These are phyloP conservation scores for Oophaga sylvatica DNA, from an alignment of 2,797 vertebrate species.

Conservation along the genomic window DNA sequence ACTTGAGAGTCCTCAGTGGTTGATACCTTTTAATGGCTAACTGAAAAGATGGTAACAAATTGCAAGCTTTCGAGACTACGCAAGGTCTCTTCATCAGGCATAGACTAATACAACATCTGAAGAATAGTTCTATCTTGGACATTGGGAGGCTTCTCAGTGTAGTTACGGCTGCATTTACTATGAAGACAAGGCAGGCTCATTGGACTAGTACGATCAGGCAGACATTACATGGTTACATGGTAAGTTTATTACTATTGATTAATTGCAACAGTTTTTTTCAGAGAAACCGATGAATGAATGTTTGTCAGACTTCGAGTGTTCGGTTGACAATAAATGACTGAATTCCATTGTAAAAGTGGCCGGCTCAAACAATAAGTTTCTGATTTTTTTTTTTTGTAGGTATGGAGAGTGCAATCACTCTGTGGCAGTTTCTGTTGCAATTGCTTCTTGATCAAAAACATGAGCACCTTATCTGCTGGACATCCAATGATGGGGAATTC, in stretches of 20 bases:
- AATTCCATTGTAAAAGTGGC: neutral
- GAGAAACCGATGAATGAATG: no score
- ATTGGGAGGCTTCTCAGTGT: neutral
- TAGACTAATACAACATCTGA: no score
- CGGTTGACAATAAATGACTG: neutral
- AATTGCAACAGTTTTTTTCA: no score
- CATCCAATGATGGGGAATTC: conserved; percentile 94
- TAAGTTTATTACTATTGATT: no score
- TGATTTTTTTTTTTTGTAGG: conserved; percentile 71
- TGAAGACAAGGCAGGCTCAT: neutral
- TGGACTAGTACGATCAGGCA: neutral
- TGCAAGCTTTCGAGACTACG: no score
- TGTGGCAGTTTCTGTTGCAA: conserved; percentile 99
- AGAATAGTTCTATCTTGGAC: neutral
- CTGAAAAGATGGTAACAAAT: no score
- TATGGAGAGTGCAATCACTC: conserved; percentile 98
- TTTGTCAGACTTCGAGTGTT: neutral
- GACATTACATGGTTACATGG: neutral
- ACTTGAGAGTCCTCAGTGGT: no score
- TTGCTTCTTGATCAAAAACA: conserved; percentile 94
- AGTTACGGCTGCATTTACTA: neutral
- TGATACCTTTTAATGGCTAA: no score
- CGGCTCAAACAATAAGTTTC: conserved; percentile 1
- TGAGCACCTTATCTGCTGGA: conserved; percentile 97
- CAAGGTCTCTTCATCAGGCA: no score